phyloP scores from a whole-genome alignment of 2,797 vertebrate species.

The Cryptoblepharus egeriae region DNA sequence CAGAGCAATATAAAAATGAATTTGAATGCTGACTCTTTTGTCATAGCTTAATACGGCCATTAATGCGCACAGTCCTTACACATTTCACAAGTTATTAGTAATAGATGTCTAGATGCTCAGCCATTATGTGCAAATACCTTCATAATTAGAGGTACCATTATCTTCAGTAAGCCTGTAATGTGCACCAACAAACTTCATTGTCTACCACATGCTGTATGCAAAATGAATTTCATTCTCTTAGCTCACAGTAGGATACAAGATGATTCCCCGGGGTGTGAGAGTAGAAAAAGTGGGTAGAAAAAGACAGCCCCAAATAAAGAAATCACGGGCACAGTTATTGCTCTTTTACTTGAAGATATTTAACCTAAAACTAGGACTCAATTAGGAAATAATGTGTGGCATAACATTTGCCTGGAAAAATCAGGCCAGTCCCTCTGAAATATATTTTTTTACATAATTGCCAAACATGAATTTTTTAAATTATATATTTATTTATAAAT shows the following conservation, averaged over 20 bases:
- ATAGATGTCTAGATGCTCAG: slow-evolving; percentile 31
- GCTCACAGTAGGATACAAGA: slow-evolving; percentile 14
- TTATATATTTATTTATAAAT: no score
- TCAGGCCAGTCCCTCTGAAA: not conserved
- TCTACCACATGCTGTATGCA: slow-evolving; percentile 15
- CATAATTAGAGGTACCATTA: slow-evolving; percentile 47
- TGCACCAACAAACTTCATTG: slow-evolving; percentile 14
- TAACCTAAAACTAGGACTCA: slow-evolving; percentile 25
- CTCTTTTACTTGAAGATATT: not conserved
- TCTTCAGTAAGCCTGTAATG: slow-evolving; percentile 15
- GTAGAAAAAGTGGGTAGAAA: not conserved
- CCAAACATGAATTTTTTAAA: not conserved
- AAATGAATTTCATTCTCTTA: not conserved
- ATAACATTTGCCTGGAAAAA: not conserved
- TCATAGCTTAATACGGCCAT: slow-evolving; percentile 30
- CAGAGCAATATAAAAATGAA: slow-evolving; percentile 7
- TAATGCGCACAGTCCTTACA: slow-evolving; percentile 36
- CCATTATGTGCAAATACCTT: slow-evolving; percentile 26
- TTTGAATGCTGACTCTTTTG: slow-evolving; percentile 26
- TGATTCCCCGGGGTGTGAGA: slow-evolving; percentile 14
- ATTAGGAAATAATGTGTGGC: not conserved
- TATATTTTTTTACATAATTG: not conserved
- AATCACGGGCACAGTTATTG: slow-evolving; percentile 11
- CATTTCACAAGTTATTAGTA: slow-evolving; percentile 34
- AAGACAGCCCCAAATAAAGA: not conserved